Percentiles rank a stretch among this genome's conserved stretches.
phyloP scores from a whole-genome alignment of 2,888 invertebrate genomes.

The Eulithis testata region DNA sequence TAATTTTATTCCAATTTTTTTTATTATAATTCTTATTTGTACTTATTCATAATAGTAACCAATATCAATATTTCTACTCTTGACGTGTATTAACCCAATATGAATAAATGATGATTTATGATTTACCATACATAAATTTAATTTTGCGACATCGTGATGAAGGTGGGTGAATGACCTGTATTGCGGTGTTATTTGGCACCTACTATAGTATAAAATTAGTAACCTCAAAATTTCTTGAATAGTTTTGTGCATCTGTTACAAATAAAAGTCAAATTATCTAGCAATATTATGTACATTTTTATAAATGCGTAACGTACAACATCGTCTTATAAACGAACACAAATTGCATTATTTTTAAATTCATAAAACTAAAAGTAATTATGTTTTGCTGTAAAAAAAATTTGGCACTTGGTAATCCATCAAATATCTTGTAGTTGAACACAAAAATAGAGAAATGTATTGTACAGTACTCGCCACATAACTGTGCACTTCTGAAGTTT shows the following conservation, averaged over 20 bases:
- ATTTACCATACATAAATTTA: too few species aligned
- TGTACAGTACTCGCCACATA: slow-evolving; percentile 1
- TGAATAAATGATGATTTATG: too few species aligned
- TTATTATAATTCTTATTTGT: too few species aligned
- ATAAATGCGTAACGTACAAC: slow-evolving; percentile 41
- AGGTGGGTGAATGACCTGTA: too few species aligned
- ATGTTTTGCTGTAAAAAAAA: neutral
- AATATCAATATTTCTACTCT: too few species aligned
- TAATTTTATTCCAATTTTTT: too few species aligned
- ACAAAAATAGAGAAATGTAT: slow-evolving; percentile 9
- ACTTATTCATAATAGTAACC: too few species aligned
- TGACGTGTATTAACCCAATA: too few species aligned
- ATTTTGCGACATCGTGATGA: too few species aligned
- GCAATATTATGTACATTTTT: slow-evolving; percentile 33
- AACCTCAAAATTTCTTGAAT: neutral
- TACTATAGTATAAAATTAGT: too few species aligned
- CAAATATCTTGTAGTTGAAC: slow-evolving; percentile 9
- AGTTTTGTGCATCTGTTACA: slow-evolving; percentile 8
- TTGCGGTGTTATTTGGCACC: too few species aligned
- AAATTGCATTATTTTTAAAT: slow-evolving; percentile 29
- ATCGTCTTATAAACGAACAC: slow-evolving; percentile 23
- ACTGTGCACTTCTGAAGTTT: neutral
- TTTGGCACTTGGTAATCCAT: slow-evolving; percentile 22
- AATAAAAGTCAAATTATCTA: slow-evolving; percentile 33
- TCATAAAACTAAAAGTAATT: slow-evolving; percentile 17